Conservation (phyloP, 2,797 vertebrate genomes). For the Danio choprae region DNA sequence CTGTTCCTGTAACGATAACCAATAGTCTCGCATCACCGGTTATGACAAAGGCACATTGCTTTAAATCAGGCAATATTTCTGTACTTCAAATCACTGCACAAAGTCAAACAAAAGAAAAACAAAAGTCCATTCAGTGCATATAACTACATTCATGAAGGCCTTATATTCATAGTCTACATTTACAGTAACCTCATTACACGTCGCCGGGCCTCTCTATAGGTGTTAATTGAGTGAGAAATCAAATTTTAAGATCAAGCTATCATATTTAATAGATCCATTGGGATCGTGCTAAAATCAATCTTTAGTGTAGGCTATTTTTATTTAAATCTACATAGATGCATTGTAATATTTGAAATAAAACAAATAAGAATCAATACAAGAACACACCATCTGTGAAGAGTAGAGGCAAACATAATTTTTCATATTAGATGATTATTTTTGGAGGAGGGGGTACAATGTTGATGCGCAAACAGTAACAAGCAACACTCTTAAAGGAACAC, state of each 20-base stretch:
- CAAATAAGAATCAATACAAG: background rate
- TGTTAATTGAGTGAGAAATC: constrained; percentile 58
- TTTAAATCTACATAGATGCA: constrained; percentile 1
- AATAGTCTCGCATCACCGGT: constrained; percentile 63
- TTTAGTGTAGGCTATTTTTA: constrained; percentile 39
- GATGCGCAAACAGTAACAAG: background rate
- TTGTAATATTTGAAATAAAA: background rate
- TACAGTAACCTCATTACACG: constrained; percentile 63
- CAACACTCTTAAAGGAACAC: background rate
- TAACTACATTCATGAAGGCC: constrained; percentile 85
- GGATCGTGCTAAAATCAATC: constrained; percentile 9
- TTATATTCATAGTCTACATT: constrained; percentile 73
- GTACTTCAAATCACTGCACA: constrained; percentile 76
- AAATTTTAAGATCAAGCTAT: constrained; percentile 31
- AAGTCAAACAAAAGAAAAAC: constrained; percentile 53
- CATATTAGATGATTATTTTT: constrained; percentile 11
- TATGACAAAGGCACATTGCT: constrained; percentile 84
- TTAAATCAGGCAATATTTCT: constrained; percentile 82
- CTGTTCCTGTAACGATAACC: constrained; percentile 24
- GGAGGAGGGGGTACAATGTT: background rate
- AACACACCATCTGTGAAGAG: constrained; percentile 9
- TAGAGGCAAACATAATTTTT: constrained; percentile 4
- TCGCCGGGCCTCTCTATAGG: background rate
- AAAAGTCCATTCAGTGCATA: constrained; percentile 80
- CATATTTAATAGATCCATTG: constrained; percentile 10